Evolutionary conservation across 2,797 vertebrate genomes (phyloP), one percentile per base, ranked within the genome.

Genomic region (Esox lucius): DNA sequence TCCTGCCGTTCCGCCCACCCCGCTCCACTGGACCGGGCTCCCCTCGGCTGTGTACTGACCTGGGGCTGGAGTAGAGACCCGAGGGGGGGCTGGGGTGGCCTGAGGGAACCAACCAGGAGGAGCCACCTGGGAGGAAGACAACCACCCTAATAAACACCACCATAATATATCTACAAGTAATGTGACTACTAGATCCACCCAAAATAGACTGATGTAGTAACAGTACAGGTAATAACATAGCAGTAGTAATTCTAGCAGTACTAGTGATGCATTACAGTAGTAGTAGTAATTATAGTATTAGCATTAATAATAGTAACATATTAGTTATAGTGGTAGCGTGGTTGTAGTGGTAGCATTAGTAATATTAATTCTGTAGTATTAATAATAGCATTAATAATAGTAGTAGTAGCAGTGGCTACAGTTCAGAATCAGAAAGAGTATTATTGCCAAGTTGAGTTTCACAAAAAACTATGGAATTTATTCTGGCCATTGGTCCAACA

Each of bases 31-130:
- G 49, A 87, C 76, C 64, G 90, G 85, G 79, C 73, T 86, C 72
- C 84, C 88, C 78, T 90, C 89, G 39, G 81, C 86, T 73, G 89
- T 76, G 78, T 90, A 91, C 71, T 87, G 81, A 75, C 91, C 72
- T 49, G 91, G 72, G 42, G 89, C 75, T 77, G 86, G 75, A 78
- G 77, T 85, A 73, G 90, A 77, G 75, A 92, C 76, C 81, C 78
- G 84, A 73, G 81, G 35, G 76, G 91, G 79, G 76, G 80, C 78
- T 0, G 86, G 71, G 68, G 89, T 16, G 15, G 80, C 80, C 80
- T 91, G 88, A 72, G 86, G 87, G 85, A 94, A 95, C 94, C 94
- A 94, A 73, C 80, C 87, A 71, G 88, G 80, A 61, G 89, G 82
- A 78, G 88, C 73, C 71, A 78, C 82, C 93, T 94, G 84, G 53